These are phyloP conservation scores for Silurus aristotelis DNA, from an alignment of 2,797 vertebrate genomes.

Conservation along the genomic window DNA sequence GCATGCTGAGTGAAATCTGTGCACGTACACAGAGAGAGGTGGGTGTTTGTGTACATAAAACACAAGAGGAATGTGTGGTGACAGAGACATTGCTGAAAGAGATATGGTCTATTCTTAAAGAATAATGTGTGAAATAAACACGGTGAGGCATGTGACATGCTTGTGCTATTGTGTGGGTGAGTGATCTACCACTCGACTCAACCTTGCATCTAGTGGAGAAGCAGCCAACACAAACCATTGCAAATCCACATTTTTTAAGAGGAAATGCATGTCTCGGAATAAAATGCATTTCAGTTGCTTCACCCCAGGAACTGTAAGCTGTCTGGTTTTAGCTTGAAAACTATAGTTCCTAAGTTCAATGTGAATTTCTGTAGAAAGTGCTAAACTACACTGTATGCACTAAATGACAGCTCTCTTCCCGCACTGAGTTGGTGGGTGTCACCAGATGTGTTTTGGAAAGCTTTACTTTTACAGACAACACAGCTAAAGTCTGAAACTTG, in stretches of 20 bases:
- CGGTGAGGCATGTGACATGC: slow-evolving; percentile 25
- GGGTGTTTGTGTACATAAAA: slow-evolving; percentile 27
- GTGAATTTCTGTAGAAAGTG: slow-evolving; percentile 16
- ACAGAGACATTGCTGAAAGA: not conserved
- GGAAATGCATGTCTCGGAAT: not conserved
- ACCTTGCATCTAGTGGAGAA: slow-evolving; percentile 20
- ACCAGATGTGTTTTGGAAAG: not conserved
- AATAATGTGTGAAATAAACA: slow-evolving; percentile 45
- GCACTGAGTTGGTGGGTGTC: slow-evolving; percentile 1
- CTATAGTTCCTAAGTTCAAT: slow-evolving; percentile 11
- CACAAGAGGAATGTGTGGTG: slow-evolving; percentile 9
- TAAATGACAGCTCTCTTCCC: slow-evolving; percentile 1
- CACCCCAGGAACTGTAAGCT: not conserved
- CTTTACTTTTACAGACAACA: not conserved
- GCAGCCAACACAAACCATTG: slow-evolving; percentile 29
- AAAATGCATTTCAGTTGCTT: slow-evolving; percentile 20
- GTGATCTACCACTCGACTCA: slow-evolving; percentile 35
- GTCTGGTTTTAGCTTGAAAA: not conserved
- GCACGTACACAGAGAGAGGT: not conserved
- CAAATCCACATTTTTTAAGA: slow-evolving; percentile 28
- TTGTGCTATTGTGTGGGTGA: slow-evolving; percentile 38
- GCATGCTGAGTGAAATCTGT: slow-evolving; percentile 3
- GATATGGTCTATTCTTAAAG: slow-evolving; percentile 39
- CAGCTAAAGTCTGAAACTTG: not conserved
- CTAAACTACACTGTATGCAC: not conserved